Evolutionary conservation across 2,888 invertebrate species (phyloP).

Genomic region (Leptinotarsa juncta): DNA sequence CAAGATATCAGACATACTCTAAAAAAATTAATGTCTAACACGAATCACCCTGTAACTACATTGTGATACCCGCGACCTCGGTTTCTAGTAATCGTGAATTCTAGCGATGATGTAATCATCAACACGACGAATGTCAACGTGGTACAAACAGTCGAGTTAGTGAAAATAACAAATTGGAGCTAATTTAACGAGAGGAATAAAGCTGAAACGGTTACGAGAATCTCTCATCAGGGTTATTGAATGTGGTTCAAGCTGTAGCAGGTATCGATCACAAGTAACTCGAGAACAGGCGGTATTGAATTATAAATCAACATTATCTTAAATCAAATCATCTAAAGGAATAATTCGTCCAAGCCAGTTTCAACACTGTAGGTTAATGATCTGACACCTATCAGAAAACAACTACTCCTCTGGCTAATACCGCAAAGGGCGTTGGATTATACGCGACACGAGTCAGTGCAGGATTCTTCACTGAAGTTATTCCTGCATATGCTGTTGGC

Average conservation of each 20-base stretch:
- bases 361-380: too few relatives aligned
- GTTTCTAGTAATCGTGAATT: neutral
- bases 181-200: neutral
- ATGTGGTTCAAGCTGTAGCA: neutral
- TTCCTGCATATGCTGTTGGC: too few relatives aligned
- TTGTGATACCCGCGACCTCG: neutral
- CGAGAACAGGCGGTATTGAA: too few relatives aligned
- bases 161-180: neutral
- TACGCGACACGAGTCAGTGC: too few relatives aligned
- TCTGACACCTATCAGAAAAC: too few relatives aligned
- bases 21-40: neutral
- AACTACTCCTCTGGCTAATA: too few relatives aligned
- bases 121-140: conserved; percentile 5
- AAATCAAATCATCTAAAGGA: too few relatives aligned
- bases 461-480: too few relatives aligned
- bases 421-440: too few relatives aligned
- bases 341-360: too few relatives aligned
- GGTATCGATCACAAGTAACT: neutral
- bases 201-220: conserved; percentile 1
- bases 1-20: too few relatives aligned
- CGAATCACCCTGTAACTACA: neutral
- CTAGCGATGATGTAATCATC: conserved; percentile 13
- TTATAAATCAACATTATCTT: too few relatives aligned
- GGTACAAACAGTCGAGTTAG: neutral
- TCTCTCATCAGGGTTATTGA: conserved; percentile 4